Conservation (phyloP, 2,113 vertebrate genomes). For the Dicentrarchus labrax region DNA sequence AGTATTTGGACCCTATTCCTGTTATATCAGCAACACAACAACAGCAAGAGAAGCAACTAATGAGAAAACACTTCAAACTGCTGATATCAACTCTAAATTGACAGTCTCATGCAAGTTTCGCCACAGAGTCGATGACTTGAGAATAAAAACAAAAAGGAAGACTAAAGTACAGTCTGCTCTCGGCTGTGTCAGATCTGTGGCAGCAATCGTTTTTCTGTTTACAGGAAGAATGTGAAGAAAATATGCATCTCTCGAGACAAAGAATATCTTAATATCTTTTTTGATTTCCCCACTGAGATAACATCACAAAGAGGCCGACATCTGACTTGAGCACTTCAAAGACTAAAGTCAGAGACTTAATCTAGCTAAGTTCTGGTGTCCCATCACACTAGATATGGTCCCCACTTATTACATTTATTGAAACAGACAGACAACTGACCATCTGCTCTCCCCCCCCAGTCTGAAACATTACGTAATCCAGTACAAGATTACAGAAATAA, state of each 20-base stretch:
- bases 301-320: constrained; percentile 7
- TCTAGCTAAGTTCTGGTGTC: constrained; percentile 24
- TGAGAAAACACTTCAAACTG: constrained; percentile 3
- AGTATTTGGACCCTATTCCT: background rate
- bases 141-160: constrained; percentile 4
- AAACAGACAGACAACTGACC: constrained; percentile 49
- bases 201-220: background rate
- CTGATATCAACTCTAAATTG: background rate
- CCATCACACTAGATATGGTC: constrained; percentile 12
- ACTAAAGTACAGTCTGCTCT: constrained; percentile 10
- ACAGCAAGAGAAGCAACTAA: constrained; percentile 3
- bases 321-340: constrained; percentile 46
- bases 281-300: constrained; percentile 17
- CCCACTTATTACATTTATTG: constrained; percentile 28
- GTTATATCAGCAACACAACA: background rate
- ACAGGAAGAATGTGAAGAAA: constrained; percentile 1
- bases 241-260: constrained; percentile 14
- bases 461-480: constrained; percentile 53
- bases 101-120: background rate
- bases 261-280: background rate
- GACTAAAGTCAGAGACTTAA: constrained; percentile 27
- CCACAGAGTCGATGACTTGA: background rate
- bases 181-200: background rate
- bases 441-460: constrained; percentile 23
- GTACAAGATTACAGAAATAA: constrained; percentile 44